phyloP scores from a whole-genome alignment of 2,888 invertebrate species.

The Drosophila mettleri region DNA sequence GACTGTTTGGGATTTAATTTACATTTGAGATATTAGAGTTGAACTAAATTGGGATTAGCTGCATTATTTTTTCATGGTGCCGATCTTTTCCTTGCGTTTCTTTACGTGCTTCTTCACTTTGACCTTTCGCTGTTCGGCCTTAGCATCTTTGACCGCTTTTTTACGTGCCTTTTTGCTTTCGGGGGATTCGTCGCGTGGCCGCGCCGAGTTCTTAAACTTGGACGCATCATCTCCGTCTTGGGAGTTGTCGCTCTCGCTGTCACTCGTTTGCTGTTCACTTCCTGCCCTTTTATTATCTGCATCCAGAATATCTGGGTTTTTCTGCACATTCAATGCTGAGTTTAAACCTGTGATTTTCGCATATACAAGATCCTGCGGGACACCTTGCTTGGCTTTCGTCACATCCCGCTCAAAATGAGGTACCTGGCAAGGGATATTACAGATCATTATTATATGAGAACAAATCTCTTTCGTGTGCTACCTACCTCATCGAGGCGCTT shows the following conservation, averaged over 20 bases:
- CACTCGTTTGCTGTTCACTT: conserved; percentile 46
- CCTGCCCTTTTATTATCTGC: conserved; percentile 39
- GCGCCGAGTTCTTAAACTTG: conserved; percentile 88
- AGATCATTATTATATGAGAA: neutral
- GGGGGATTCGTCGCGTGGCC: conserved; percentile 92
- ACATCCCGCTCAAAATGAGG: conserved; percentile 95
- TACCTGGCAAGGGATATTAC: conserved; percentile 86
- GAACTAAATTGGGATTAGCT: neutral
- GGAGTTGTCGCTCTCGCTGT: conserved; percentile 44
- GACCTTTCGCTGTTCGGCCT: conserved; percentile 94
- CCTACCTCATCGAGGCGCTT: conserved; percentile 94
- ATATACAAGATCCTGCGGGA: conserved; percentile 91
- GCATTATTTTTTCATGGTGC: conserved; percentile 83
- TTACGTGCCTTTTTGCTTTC: conserved; percentile 94
- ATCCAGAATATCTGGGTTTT: conserved; percentile 87
- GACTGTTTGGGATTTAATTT: conserved; percentile 4
- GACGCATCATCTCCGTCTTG: conserved; percentile 71
- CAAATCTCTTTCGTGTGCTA: neutral
- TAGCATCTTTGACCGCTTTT: conserved; percentile 93
- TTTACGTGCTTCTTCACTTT: conserved; percentile 98
- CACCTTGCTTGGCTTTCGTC: conserved; percentile 90
- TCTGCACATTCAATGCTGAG: conserved; percentile 91
- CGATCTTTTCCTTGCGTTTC: conserved; percentile 91
- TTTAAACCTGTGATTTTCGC: conserved; percentile 94
- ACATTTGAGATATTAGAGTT: conserved; percentile 6